Conservation (phyloP, 2,797 vertebrate genomes). For the Chrysocyon brachyurus region DNA sequence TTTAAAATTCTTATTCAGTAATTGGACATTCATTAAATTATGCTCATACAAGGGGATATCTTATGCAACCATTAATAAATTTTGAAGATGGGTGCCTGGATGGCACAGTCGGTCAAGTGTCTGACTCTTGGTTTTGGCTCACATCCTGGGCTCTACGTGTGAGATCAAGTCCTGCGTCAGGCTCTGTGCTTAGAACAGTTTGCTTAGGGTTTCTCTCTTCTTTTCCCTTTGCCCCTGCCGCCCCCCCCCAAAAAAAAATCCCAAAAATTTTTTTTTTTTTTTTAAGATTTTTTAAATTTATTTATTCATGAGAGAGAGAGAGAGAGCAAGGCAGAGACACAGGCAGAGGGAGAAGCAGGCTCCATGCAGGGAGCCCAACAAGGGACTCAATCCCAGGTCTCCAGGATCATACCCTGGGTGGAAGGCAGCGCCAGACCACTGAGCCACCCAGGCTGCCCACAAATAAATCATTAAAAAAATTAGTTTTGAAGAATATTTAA, state of each 20-base stretch:
- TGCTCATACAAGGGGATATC: neutral
- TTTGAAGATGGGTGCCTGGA: neutral
- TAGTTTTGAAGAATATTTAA: slow-evolving; percentile 55
- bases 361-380: too few relatives aligned
- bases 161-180: neutral
- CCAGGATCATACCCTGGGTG: too few relatives aligned
- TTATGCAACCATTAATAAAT: slow-evolving; percentile 34
- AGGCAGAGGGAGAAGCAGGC: too few relatives aligned
- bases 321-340: too few relatives aligned
- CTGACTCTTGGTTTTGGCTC: neutral
- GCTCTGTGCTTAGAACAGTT: neutral
- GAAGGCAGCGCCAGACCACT: too few relatives aligned
- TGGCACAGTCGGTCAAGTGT: neutral
- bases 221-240: neutral
- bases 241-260: neutral
- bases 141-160: neutral
- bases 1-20: slow-evolving; percentile 25
- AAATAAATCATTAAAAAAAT: neutral
- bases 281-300: too few relatives aligned
- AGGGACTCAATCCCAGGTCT: too few relatives aligned
- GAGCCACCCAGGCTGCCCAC: too few relatives aligned
- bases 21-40: neutral
- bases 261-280: too few relatives aligned
- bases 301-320: too few relatives aligned
- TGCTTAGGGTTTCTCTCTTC: neutral